A percentile compares a stretch with the other conserved stretches of the same genome.
Conservation (phyloP, 2,888 invertebrate genomes). For the Pseudanteris insignis region DNA sequence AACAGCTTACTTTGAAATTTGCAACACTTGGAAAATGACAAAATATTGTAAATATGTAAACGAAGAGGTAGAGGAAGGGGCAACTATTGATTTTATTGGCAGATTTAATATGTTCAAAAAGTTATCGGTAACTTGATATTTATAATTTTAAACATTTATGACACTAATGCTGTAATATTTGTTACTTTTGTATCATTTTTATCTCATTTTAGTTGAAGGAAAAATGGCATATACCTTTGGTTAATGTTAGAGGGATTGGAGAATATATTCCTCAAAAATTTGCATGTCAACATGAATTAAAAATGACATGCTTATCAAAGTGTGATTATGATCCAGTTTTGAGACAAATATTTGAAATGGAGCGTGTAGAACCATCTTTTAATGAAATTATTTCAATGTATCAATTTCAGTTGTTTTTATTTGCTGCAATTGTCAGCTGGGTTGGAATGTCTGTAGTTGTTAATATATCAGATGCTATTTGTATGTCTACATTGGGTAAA, state of each 20-base stretch:
- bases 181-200: background rate
- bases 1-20: slow-evolving; percentile 48
- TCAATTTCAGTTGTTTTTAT: slow-evolving; percentile 83
- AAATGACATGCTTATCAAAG: slow-evolving; percentile 66
- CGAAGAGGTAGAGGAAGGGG: slow-evolving; percentile 23
- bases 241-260: slow-evolving; percentile 63
- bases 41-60: slow-evolving; percentile 48
- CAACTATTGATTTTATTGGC: slow-evolving; percentile 50
- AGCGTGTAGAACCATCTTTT: slow-evolving; percentile 10
- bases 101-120: slow-evolving; percentile 51
- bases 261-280: slow-evolving; percentile 59
- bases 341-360: slow-evolving; percentile 51
- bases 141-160: background rate
- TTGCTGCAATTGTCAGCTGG: slow-evolving; percentile 82
- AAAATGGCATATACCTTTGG: slow-evolving; percentile 50
- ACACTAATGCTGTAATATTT: background rate
- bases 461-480: slow-evolving; percentile 88
- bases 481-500: slow-evolving; percentile 81
- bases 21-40: slow-evolving; percentile 48
- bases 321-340: slow-evolving; percentile 58
- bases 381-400: slow-evolving; percentile 63
- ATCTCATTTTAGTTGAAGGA: slow-evolving; percentile 3
- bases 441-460: slow-evolving; percentile 86
- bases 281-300: slow-evolving; percentile 61
- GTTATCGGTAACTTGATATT: slow-evolving; percentile 45